A percentile compares a stretch with the other conserved stretches of the same genome.
phyloP scores from a whole-genome alignment of 2,797 vertebrate genomes.

The Loriculus beryllinus region DNA sequence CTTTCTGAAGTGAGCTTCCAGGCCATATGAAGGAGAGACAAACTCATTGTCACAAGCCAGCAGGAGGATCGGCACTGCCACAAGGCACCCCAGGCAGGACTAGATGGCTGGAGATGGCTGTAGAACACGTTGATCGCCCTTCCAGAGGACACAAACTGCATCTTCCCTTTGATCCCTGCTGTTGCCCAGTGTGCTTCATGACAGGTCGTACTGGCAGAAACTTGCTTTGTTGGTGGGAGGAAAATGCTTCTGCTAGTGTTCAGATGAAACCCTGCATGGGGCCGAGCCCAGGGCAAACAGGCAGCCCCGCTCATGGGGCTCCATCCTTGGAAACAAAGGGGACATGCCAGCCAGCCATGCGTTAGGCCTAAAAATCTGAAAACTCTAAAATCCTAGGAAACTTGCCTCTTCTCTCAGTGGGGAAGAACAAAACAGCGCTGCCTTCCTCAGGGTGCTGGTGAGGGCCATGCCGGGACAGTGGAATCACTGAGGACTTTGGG shows the following conservation, averaged over 20 bases:
- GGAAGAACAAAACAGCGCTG: neutral
- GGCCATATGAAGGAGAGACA: neutral
- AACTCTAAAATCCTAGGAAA: neutral
- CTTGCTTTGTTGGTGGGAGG: neutral
- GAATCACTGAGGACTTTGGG: accelerated
- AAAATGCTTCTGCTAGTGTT: neutral
- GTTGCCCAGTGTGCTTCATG: neutral
- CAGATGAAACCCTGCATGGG: neutral
- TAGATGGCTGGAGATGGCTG: accelerated
- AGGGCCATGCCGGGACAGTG: neutral
- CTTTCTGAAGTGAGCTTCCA: neutral
- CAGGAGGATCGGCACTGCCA: neutral
- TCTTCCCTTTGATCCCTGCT: neutral
- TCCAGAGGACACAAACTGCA: neutral
- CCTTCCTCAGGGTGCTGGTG: neutral
- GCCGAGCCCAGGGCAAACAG: neutral
- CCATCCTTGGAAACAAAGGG: neutral
- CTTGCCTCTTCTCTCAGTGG: neutral
- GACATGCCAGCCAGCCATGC: accelerated
- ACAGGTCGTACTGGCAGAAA: neutral
- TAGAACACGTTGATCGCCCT: accelerated
- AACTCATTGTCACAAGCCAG: accelerated
- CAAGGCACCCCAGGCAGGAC: neutral
- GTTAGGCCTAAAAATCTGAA: neutral
- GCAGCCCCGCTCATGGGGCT: neutral